Conservation (phyloP, 2,113 vertebrate species). For the Salvelinus sp. region DNA sequence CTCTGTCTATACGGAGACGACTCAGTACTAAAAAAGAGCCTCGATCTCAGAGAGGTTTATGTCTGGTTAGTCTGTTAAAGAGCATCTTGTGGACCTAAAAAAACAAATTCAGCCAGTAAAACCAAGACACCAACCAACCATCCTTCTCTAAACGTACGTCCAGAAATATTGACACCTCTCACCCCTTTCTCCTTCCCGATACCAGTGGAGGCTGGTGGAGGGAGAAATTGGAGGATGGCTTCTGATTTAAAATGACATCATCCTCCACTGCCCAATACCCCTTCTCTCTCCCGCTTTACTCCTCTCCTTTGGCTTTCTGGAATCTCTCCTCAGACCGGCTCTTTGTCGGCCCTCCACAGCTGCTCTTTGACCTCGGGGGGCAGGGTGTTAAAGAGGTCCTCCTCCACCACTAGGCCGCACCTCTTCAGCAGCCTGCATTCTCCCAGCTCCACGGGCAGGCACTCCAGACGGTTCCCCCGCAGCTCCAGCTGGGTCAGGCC, state of each 20-base stretch:
- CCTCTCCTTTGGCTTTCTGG: not conserved
- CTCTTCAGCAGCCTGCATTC: constrained; percentile 90
- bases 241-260: too few relatives aligned
- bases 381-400: constrained; percentile 93
- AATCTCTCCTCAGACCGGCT: constrained; percentile 80
- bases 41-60: not conserved
- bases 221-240: too few relatives aligned
- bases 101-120: not conserved
- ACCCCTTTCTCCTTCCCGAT: not conserved
- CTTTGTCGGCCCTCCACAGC: constrained; percentile 91
- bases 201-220: too few relatives aligned
- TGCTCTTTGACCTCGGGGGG: constrained; percentile 92
- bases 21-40: not conserved
- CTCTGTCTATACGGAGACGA: not conserved
- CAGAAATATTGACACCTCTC: not conserved
- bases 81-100: constrained; percentile 1
- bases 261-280: not conserved
- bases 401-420: constrained; percentile 91
- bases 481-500: constrained; percentile 92
- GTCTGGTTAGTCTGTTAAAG: constrained; percentile 13
- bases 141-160: not conserved
- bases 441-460: constrained; percentile 92
- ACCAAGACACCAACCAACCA: not conserved
- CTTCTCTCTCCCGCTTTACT: not conserved
- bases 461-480: constrained; percentile 92